Base-by-base conservation (phyloP, 2,797 vertebrate genomes). In the Benthosema pterotum region DNA sequence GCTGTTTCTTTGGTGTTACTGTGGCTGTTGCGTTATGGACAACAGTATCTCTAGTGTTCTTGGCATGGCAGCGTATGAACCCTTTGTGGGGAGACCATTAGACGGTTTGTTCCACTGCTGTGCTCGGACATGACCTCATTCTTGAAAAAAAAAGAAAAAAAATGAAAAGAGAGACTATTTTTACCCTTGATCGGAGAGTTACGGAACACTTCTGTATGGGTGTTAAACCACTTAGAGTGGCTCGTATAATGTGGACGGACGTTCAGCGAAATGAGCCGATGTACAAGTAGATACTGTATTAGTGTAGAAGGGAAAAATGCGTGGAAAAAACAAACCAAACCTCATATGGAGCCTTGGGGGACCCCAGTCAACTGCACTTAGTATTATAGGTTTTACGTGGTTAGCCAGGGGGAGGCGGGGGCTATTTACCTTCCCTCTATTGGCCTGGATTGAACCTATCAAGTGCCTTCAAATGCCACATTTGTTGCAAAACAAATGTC, bases 71-170 rank as follows among this genome's bases (percentile, higher is more conserved):
- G 7, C 15, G 11, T 49, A 11, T 49, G n/a, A 16, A 25, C 73
- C 73, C 58, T 70, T 54, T 47, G 51, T 3, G 16, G 25, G 56
- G 73, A 66, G 66, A 52, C 52, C 65, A 63, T 87, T 83, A 88
- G 78, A 73, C 52, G 77, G 76, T 87, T 87, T 89, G 79, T 88
- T 88, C 87, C 87, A 86, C 69, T 84, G 75, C 78, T 57, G 43
- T 1, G 4, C 63, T 77, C 75, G 38, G 48, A 59, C 48, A 88
- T 89, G 87, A 88, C 79, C 83, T 90, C 89, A 90, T 79, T 69
- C 72, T 69, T 17, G 32, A 22, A 70, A 13, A 80, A 71, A 22
- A 22, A 28, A 1, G 6, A 8, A 1, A 38, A 38, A 38, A 11
- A 1, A 11, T 0, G 8, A 11, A 38, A 38, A 38, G 7, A 7